Percentiles rank a stretch among this genome's conserved stretches.
Conservation (phyloP, 2,888 invertebrate genomes). For the Bruchidius siliquastri region DNA sequence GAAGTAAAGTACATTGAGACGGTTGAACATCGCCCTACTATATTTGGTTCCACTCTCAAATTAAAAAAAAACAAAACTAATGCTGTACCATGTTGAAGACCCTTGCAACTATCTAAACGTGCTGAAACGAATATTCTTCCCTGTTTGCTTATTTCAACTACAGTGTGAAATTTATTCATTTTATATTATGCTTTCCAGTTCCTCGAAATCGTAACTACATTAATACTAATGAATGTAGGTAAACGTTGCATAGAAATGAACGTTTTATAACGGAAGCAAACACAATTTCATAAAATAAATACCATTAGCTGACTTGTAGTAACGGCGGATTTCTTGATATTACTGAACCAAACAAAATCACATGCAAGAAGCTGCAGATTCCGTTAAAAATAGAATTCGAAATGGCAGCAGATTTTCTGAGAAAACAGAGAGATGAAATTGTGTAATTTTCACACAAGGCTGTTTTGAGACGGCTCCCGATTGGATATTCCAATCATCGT, state of each 20-base stretch:
- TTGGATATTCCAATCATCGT: too few species aligned
- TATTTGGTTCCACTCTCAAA: too few species aligned
- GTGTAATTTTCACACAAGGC: too few species aligned
- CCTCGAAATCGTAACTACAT: neutral
- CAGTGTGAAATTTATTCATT: neutral
- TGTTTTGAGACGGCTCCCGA: too few species aligned
- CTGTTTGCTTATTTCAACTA: too few species aligned
- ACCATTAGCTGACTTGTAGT: neutral
- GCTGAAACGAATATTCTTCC: too few species aligned
- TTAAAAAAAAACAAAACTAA: too few species aligned
- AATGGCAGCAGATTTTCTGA: neutral
- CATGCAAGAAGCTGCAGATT: neutral
- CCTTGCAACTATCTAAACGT: too few species aligned
- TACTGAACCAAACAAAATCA: neutral
- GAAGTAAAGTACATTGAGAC: too few species aligned
- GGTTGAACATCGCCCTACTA: too few species aligned
- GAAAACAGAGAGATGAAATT: too few species aligned
- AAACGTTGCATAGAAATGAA: neutral
- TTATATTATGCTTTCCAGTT: neutral
- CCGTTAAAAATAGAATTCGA: neutral
- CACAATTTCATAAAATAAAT: neutral
- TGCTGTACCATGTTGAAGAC: too few species aligned
- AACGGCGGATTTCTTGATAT: neutral
- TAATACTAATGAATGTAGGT: neutral
- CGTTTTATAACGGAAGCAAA: neutral